Base-by-base conservation (phyloP, 2,797 vertebrate species). In the Gobio occitaniae region DNA sequence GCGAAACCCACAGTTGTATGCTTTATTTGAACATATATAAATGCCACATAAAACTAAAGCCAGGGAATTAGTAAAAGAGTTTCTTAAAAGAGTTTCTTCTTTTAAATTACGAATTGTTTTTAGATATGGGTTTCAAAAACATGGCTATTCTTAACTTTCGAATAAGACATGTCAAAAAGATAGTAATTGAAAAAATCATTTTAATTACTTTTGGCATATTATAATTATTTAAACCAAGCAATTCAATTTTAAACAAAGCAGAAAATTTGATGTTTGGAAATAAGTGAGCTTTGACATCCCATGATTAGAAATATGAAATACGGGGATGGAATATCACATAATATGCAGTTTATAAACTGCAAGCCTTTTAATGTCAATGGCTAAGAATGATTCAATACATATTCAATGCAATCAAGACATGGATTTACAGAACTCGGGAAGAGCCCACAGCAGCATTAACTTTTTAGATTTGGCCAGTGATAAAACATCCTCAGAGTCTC, bases 401-500 rank as follows among this genome's bases (percentile, higher is more conserved):
- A 61, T 61, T 78, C 21, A 80, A 15, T 38, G 21, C 4, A 74
- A 82, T 47, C 41, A 48, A 50, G n/a, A 32, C 41, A 78, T 65
- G n/a, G 4, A 66, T 66, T 12, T 52, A 63, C 19, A 16, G 25
- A 54, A n/a, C 13, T 65, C 13, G 8, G 6, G 29, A 65, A 65
- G 63, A 32, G 29, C 29, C 3, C 44, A 47, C 11, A 52, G 21
- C 47, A 41, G 29, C 13, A 65, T 38, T 83, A 32, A 32, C 13
- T 32, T 32, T 65, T 32, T 32, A 65, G 29, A 65, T 32, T 32
- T 65, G 29, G 29, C 25, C 61, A 65, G 29, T 65, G 6, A 65
- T 65, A 8, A 63, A 66, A 74, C 12, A 80, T 88, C 65, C 44
- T 98, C 92, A 99, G 80, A 99, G 92, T 82, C 95, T 96, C 97